A percentile compares a stretch with the other conserved stretches of the same genome.
Conservation (phyloP, 53 echinoderm and acorn worm genomes). For the Patiria pectinifera region DNA sequence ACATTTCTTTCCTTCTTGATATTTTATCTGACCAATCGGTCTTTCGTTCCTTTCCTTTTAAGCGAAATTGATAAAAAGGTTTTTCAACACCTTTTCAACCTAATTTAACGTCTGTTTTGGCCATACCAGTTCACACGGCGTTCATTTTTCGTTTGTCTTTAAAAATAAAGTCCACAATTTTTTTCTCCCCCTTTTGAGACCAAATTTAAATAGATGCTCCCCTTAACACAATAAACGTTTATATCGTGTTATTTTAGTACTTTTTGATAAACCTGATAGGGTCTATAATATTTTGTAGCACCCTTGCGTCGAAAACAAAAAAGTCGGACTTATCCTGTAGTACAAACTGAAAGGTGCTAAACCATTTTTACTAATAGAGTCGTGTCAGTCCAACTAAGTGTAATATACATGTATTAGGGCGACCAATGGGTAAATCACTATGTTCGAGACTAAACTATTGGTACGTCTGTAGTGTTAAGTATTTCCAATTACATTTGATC, state of each 20-base stretch:
- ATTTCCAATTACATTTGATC: too few species aligned
- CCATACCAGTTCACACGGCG: too few species aligned
- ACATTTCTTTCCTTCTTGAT: background rate
- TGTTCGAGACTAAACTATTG: too few species aligned
- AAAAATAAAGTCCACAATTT: background rate
- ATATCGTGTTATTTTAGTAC: background rate
- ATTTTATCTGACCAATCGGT: background rate
- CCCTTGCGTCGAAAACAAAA: background rate
- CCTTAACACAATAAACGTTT: background rate
- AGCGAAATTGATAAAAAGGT: background rate
- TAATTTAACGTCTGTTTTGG: too few species aligned
- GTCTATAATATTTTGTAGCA: background rate
- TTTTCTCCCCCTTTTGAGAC: background rate
- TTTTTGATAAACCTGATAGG: background rate
- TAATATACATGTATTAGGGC: background rate
- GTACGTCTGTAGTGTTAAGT: too few species aligned
- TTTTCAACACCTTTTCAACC: too few species aligned
- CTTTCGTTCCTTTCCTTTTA: background rate
- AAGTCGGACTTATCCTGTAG: background rate
- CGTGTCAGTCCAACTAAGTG: background rate
- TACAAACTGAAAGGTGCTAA: constrained; percentile 1
- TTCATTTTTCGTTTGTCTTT: too few species aligned
- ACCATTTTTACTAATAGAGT: constrained; percentile 1
- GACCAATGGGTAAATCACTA: too few species aligned
- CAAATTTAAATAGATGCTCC: background rate